Evolutionary conservation across 2,113 vertebrate species (phyloP), one percentile per base, ranked within the genome.

Genomic region (Thoracochromis brauschi): DNA sequence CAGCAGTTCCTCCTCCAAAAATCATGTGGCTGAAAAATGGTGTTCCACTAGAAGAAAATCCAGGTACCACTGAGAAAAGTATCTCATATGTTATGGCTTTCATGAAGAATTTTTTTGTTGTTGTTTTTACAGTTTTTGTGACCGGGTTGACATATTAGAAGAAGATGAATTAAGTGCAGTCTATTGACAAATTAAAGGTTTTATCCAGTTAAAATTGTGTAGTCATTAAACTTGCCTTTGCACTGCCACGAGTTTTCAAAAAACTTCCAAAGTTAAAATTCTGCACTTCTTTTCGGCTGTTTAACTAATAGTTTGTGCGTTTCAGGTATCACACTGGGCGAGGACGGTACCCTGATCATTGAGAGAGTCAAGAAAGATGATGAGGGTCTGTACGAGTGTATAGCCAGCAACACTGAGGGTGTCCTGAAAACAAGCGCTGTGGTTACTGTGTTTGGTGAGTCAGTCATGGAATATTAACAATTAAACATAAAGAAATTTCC

Each of bases 301-400:
- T 24, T 81, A 42, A 91, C 71, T 73, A 16, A 54, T 54, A 47
- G 7, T 5, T 58, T 84, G 9, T 91, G 17, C 84, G 51, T 87
- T 88, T 5, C 96, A 98, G 98, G 98, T 45, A 97, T 98, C 90
- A 97, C 96, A 21, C 86, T 97, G 82, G 95, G 94, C 85, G 92
- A 95, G 11, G 95, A 97, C 5, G 97, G 97, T 1, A 90, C 90
- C 13, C 94, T 98, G 92, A 96, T 95, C 82, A 98, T 98, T 5
- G 97, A 98, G 81, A 94, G 98, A 87, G 97, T 98, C 87, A 98
- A 98, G 91, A 98, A 98, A 91, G 98, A 98, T 1, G 98, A 98
- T 0, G 98, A 98, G 88, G 98, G 98, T 24, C 88, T 97, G 35
- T 99, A 99, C 1, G 96, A 98, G 91, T 99, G 98, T 87, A 79